Evolutionary conservation across 1,140 invertebrate genomes (phyloP), one percentile per base, ranked within the genome.

Genomic region (Drosophila rufa): DNA sequence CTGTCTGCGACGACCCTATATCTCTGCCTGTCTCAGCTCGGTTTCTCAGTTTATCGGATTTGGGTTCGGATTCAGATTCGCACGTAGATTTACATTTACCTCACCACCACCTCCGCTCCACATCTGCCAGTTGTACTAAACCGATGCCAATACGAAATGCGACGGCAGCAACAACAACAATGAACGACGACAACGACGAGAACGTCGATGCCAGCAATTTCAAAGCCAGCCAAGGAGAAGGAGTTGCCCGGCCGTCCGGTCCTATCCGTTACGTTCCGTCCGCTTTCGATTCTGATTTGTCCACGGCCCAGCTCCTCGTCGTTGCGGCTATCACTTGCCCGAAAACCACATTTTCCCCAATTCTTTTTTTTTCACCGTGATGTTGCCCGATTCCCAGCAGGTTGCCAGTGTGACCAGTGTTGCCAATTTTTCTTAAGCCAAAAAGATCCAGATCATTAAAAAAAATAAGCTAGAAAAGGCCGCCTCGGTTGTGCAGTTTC

Each of bases 261-360:
- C 25, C 46, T 7, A n/a, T 40, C 53, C 36, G 53, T n/a, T 40
- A 0, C 36, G 36, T 19, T 38, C 11, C 46, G 64, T 48, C 25
- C 27, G 47, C 22, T 51, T 68, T 38, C 65, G 22, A 64, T 42
- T 51, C 38, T 48, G 30, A 19, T 69, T 53, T 68, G 30, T 68
- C 66, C 36, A 53, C 66, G 64, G 27, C 66, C 57, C 66, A 30
- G 65, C 65, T 67, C 53, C 53, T 56, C 15, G 53, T 56, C 61
- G 9, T 65, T 40, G 65, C 65, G 48, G 69, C 66, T 78, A 80
- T 53, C 46, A 70, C 61, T 68, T 77, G 22, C 40, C 47, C 43
- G 48, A 78, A 66, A 66, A 77, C 82, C 82, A 85, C 82, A 84
- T 84, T 81, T 85, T 86, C 74, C 46, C 53, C 43, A 61, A 74